Percentiles rank a stretch among this genome's conserved stretches.
Conservation (phyloP, 35 echinoderm and acorn worm species). For the Apostichopus californicus region DNA sequence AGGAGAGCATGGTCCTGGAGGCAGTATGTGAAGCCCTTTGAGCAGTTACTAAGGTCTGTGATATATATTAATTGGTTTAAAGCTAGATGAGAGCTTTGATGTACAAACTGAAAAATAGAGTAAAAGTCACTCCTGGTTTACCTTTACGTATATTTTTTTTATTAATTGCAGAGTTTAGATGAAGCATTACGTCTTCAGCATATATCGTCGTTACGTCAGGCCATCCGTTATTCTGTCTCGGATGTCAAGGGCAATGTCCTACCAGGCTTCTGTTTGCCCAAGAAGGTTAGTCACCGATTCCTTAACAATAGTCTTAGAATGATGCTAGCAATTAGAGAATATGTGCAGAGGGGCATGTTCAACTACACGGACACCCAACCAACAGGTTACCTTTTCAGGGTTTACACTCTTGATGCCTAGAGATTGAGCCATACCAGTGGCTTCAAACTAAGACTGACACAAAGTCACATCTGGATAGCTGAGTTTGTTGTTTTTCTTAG, state of each 20-base stretch:
- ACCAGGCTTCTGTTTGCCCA: conserved; percentile 94
- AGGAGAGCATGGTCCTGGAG: conserved; percentile 71
- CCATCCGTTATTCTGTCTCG: conserved; percentile 75
- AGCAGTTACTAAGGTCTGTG: conserved; percentile 57
- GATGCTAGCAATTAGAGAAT: too few species aligned
- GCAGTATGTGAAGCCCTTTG: conserved; percentile 84
- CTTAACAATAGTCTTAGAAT: background rate
- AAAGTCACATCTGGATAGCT: too few species aligned
- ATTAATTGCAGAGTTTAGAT: conserved; percentile 65
- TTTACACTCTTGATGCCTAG: too few species aligned
- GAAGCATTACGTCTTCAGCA: conserved; percentile 79
- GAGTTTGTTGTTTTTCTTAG: too few species aligned
- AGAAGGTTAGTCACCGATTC: conserved; percentile 67
- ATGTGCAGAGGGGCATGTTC: too few species aligned
- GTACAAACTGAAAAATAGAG: too few species aligned
- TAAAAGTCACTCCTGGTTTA: too few species aligned
- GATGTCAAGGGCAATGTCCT: conserved; percentile 68
- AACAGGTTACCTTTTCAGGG: too few species aligned
- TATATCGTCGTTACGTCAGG: conserved; percentile 74
- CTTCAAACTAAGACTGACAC: too few species aligned
- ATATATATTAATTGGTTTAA: background rate
- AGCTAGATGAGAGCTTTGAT: background rate
- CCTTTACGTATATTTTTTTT: too few species aligned
- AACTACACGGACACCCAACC: too few species aligned
- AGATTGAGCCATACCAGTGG: too few species aligned